phyloP scores from a whole-genome alignment of 2,888 invertebrate species.

The Nomada lathburiana region DNA sequence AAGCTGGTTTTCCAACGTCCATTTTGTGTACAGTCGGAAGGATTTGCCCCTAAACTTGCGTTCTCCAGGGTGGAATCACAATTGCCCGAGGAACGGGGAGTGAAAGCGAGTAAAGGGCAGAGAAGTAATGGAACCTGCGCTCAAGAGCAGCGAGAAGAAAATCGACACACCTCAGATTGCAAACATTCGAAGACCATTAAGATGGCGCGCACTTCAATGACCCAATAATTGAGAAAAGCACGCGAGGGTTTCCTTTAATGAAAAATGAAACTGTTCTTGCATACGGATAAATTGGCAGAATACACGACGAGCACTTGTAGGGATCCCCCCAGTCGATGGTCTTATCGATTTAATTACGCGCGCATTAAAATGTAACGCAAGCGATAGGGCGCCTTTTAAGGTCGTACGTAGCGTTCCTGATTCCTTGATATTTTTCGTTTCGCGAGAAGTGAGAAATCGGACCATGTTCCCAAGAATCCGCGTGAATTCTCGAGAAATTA shows the following conservation, averaged over 20 bases:
- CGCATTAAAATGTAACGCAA: constrained; percentile 41
- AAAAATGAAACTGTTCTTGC: constrained; percentile 20
- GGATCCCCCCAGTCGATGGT: neutral
- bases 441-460: no score
- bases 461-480: no score
- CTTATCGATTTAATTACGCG: constrained; percentile 47
- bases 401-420: constrained; percentile 3
- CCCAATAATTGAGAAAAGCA: constrained; percentile 10
- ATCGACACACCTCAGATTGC: neutral
- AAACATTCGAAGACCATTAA: constrained; percentile 20
- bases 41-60: no score
- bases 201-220: constrained; percentile 7
- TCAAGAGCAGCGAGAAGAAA: neutral
- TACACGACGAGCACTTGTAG: neutral
- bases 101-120: no score
- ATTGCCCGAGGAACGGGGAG: no score
- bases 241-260: constrained; percentile 17
- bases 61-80: no score
- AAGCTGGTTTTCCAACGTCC: no score
- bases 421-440: no score
- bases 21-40: no score
- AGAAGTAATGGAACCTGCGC: no score
- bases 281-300: constrained; percentile 16
- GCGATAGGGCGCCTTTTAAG: constrained; percentile 31
- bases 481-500: no score